Evolutionary conservation across 2,797 vertebrate genomes (phyloP).

Genomic region (Nyctibius grandis): DNA sequence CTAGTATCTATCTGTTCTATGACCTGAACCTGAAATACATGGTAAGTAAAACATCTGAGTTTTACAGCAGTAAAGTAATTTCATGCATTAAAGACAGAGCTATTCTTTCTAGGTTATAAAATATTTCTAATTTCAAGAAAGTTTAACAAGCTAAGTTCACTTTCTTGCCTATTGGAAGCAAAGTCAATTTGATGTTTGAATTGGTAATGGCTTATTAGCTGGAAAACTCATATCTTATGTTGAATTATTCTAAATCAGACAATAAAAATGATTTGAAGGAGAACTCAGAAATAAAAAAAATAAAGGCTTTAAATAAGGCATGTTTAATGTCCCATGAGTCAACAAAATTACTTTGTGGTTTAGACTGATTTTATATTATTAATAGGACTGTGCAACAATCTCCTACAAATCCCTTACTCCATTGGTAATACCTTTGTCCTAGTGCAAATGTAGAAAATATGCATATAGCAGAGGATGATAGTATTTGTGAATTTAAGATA

Average conservation of each 20-base stretch:
- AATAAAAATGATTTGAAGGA: constrained; percentile 52
- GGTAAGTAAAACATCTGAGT: background rate
- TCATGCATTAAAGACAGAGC: background rate
- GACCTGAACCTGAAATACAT: background rate
- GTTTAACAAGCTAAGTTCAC: background rate
- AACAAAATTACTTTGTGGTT: constrained; percentile 63
- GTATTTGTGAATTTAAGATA: constrained; percentile 38
- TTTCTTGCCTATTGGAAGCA: background rate
- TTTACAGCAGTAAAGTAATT: background rate
- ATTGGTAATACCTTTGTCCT: constrained; percentile 21
- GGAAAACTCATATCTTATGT: constrained; percentile 13
- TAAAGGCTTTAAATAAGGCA: constrained; percentile 44
- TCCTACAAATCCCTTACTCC: constrained; percentile 42
- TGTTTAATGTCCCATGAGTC: constrained; percentile 58
- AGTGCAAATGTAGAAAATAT: constrained; percentile 15
- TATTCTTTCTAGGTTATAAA: background rate
- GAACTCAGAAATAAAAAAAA: constrained; percentile 33
- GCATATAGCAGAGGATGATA: background rate
- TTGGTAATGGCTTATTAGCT: constrained; percentile 23
- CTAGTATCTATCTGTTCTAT: background rate
- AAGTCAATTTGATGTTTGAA: constrained; percentile 38
- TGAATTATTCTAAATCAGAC: constrained; percentile 56
- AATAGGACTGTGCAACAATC: constrained; percentile 36
- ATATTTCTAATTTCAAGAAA: background rate
- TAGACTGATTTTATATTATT: constrained; percentile 57